phyloP scores from a whole-genome alignment of 2,113 vertebrate species.

The Stomatorhinus ivindoensis region DNA sequence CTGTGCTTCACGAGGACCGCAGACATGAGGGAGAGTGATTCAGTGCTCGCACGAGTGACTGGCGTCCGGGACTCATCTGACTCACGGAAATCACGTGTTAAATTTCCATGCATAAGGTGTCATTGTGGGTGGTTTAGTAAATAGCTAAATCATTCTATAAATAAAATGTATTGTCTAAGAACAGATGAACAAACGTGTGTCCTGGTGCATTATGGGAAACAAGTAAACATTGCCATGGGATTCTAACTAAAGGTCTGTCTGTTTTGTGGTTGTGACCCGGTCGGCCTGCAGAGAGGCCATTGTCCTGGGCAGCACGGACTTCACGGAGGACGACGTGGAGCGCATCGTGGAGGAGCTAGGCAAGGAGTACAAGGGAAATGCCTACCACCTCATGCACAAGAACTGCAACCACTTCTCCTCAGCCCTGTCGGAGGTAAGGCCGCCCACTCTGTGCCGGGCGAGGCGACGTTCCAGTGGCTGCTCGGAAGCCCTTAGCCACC shows the following conservation, averaged over 20 bases:
- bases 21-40: background rate
- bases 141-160: background rate
- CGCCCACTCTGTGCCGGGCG: background rate
- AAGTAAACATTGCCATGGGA: too few species aligned
- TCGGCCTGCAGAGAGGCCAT: slow-evolving; percentile 79
- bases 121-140: background rate
- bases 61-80: background rate
- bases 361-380: slow-evolving; percentile 96
- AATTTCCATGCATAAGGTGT: background rate
- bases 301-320: slow-evolving; percentile 93
- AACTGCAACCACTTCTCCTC: slow-evolving; percentile 99
- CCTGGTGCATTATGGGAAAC: background rate
- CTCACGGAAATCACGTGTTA: background rate
- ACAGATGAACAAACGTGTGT: background rate
- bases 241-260: background rate
- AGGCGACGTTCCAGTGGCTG: background rate
- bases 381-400: slow-evolving; percentile 99
- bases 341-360: slow-evolving; percentile 95
- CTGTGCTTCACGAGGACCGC: background rate
- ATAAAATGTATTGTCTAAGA: background rate
- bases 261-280: background rate
- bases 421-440: slow-evolving; percentile 83
- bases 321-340: slow-evolving; percentile 93
- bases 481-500: background rate
- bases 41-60: background rate